A percentile compares a stretch with the other conserved stretches of the same genome.
phyloP scores from a whole-genome alignment of 2,113 vertebrate genomes.

The Crotalus viridis region DNA sequence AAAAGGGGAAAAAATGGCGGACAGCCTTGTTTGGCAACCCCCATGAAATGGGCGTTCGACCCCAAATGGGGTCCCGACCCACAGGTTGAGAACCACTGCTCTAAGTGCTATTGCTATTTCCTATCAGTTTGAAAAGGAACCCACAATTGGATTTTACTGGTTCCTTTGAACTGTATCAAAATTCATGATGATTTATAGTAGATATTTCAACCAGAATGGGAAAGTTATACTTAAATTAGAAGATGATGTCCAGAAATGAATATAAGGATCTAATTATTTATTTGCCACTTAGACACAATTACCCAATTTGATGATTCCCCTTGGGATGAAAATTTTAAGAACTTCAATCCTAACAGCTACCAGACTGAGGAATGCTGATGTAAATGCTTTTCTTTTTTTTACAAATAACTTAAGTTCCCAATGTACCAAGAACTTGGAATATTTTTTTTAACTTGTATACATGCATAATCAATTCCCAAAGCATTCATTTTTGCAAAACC shows the following conservation, averaged over 20 bases:
- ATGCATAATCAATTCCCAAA: not conserved
- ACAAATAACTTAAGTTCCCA: not conserved
- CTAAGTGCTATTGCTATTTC: too few relatives aligned
- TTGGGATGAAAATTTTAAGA: not conserved
- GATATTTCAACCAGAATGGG: not conserved
- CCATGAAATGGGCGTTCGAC: too few relatives aligned
- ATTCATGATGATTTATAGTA: not conserved
- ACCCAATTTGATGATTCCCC: not conserved
- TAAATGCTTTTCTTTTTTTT: not conserved
- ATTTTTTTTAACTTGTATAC: not conserved
- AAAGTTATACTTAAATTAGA: not conserved
- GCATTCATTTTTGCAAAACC: not conserved
- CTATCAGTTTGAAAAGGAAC: not conserved
- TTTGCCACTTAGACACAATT: not conserved
- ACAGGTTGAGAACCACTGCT: too few relatives aligned
- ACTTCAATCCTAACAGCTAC: not conserved
- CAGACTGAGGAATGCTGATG: not conserved
- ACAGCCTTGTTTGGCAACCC: too few relatives aligned
- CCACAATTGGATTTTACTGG: constrained; percentile 6
- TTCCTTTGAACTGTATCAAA: not conserved
- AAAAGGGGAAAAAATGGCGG: too few relatives aligned
- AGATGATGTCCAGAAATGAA: not conserved
- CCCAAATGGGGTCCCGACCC: too few relatives aligned
- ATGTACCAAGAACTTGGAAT: not conserved
- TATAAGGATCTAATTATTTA: not conserved